A percentile compares a stretch with the other conserved stretches of the same genome.
phyloP scores from a whole-genome alignment of 2,888 invertebrate genomes.

The Rhingia rostrata region DNA sequence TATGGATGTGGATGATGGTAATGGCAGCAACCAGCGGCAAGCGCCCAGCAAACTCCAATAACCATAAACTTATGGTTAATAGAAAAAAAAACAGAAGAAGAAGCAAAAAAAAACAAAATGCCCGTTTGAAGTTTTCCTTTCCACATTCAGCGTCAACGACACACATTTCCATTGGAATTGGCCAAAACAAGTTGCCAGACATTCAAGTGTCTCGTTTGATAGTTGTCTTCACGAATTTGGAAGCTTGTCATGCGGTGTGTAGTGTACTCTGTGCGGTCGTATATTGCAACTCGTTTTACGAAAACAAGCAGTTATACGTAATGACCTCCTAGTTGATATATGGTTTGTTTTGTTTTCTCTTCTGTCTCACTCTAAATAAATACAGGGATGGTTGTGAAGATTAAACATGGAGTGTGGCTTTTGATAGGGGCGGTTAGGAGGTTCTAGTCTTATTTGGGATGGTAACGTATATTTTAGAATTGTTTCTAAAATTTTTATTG shows the following conservation, averaged over 20 bases:
- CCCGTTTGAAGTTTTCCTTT: conserved; percentile 49
- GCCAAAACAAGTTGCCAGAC: conserved; percentile 55
- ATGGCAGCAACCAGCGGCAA: neutral
- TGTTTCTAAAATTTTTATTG: too few relatives aligned
- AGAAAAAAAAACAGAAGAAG: neutral
- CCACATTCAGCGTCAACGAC: conserved; percentile 40
- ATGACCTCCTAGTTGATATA: conserved; percentile 40
- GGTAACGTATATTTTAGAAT: too few relatives aligned
- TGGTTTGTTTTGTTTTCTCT: conserved; percentile 29
- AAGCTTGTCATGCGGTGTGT: conserved; percentile 23
- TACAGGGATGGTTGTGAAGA: conserved; percentile 4
- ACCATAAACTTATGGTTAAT: conserved; percentile 48
- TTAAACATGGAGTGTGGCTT: too few relatives aligned
- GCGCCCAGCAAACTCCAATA: conserved; percentile 31
- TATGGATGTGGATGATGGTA: conserved; percentile 4
- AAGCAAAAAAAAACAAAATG: conserved; percentile 22
- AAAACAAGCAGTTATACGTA: conserved; percentile 16
- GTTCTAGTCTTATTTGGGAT: too few relatives aligned
- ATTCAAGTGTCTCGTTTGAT: conserved; percentile 39
- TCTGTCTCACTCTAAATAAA: conserved; percentile 1
- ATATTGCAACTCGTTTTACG: conserved; percentile 38
- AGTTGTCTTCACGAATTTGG: conserved; percentile 45
- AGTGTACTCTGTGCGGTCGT: neutral
- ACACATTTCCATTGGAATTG: conserved; percentile 57
- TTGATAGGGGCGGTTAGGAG: too few relatives aligned